Evolutionary conservation across 2,888 invertebrate species (phyloP).

Genomic region (Danaus chrysippus): DNA sequence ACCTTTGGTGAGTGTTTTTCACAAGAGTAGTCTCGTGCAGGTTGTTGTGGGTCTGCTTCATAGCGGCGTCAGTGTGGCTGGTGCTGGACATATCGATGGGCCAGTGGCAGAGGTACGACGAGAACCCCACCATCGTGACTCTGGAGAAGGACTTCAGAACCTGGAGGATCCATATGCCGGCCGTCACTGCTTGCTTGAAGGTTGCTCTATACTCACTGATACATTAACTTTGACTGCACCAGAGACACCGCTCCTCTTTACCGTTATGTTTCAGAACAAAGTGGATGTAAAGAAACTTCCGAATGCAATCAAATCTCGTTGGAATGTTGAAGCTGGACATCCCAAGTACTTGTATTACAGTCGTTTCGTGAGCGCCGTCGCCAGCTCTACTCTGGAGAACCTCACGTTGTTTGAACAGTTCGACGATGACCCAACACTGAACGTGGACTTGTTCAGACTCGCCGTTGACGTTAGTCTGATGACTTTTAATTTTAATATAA

Average conservation of each 20-base stretch:
- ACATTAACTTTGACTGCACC: background rate
- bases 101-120: constrained; percentile 77
- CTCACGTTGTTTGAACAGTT: constrained; percentile 55
- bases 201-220: constrained; percentile 36
- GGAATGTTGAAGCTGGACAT: constrained; percentile 46
- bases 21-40: constrained; percentile 38
- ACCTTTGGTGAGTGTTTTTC: background rate
- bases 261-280: constrained; percentile 43
- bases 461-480: constrained; percentile 59
- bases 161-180: constrained; percentile 80
- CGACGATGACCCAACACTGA: constrained; percentile 45
- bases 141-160: constrained; percentile 81
- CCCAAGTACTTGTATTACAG: constrained; percentile 56
- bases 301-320: constrained; percentile 49
- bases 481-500: background rate
- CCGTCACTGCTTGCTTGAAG: constrained; percentile 75
- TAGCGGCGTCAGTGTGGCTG: constrained; percentile 58
- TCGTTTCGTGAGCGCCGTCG: constrained; percentile 56
- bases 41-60: constrained; percentile 60
- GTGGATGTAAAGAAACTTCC: constrained; percentile 49
- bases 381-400: constrained; percentile 59
- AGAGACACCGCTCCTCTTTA: no score
- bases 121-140: constrained; percentile 81
- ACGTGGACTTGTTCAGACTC: constrained; percentile 59
- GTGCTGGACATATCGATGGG: constrained; percentile 68